A percentile compares a stretch with the other conserved stretches of the same genome.
phyloP scores from a whole-genome alignment of 2,888 invertebrate genomes.

The Acanthoscelides obtectus region DNA sequence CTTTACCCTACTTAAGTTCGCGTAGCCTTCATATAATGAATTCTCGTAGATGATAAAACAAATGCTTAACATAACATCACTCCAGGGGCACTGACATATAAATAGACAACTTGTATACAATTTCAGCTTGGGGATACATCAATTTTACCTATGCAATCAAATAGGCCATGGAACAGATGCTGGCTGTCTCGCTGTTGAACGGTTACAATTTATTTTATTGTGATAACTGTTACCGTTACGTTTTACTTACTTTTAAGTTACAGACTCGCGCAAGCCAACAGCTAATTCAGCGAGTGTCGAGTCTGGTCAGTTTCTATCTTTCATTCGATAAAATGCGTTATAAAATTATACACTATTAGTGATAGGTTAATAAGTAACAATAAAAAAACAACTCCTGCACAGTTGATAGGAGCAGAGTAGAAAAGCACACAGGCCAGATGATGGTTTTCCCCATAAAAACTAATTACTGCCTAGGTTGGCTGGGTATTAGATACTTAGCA shows the following conservation, averaged over 20 bases:
- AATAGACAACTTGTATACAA: neutral
- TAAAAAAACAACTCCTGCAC: too few relatives aligned
- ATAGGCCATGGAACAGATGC: neutral
- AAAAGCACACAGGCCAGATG: too few relatives aligned
- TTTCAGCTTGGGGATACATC: neutral
- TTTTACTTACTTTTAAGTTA: neutral
- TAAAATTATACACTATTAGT: neutral
- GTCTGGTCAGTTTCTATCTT: neutral
- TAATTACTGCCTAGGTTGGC: too few relatives aligned
- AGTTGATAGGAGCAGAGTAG: too few relatives aligned
- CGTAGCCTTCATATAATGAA: too few relatives aligned
- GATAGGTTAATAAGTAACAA: too few relatives aligned
- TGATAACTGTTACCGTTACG: neutral
- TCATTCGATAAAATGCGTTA: neutral
- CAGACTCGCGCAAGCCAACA: neutral
- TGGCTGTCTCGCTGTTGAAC: neutral
- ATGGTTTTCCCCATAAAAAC: too few relatives aligned
- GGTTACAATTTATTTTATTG: neutral
- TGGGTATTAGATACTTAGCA: too few relatives aligned
- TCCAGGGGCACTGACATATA: neutral
- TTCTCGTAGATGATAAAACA: too few relatives aligned
- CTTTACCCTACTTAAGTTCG: too few relatives aligned
- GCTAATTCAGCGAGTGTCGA: neutral
- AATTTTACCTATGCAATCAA: neutral
- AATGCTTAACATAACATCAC: neutral